A percentile compares a stretch with the other conserved stretches of the same genome.
Conservation (phyloP, 1,140 invertebrate genomes). For the Bombus sylvicola region DNA sequence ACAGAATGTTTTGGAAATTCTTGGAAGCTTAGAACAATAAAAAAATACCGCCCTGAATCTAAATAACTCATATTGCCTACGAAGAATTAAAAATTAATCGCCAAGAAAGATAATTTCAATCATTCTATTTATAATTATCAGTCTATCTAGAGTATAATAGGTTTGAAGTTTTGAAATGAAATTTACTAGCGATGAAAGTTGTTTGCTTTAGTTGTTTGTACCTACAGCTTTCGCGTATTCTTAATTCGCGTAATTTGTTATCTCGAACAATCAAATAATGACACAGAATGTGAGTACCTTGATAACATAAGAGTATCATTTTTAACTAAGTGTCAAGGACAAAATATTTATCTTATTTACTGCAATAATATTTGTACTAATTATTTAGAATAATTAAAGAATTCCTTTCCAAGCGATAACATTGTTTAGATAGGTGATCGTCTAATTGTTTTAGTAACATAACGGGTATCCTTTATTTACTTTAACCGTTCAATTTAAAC, state of each 20-base stretch:
- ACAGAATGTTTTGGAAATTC: too few relatives aligned
- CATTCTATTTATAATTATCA: background rate
- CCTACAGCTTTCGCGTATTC: background rate
- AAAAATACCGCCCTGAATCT: too few relatives aligned
- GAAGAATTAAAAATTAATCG: too few relatives aligned
- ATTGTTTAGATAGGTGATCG: background rate
- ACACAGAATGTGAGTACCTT: background rate
- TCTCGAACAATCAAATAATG: background rate
- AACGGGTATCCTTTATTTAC: background rate
- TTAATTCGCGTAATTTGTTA: background rate
- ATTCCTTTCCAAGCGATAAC: background rate
- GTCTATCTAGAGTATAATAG: background rate
- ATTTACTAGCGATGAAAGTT: background rate
- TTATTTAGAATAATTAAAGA: conserved; percentile 2
- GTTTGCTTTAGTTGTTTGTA: background rate
- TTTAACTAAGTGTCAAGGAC: background rate
- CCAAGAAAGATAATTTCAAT: background rate
- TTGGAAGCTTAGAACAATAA: too few relatives aligned
- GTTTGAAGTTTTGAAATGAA: background rate
- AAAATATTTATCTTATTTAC: background rate
- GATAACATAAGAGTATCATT: background rate
- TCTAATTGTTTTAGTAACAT: background rate
- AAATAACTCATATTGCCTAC: too few relatives aligned
- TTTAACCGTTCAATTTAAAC: background rate
- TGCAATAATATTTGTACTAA: background rate